phyloP scores from a whole-genome alignment of 2,797 vertebrate species.

The Enteromius treurensis region DNA sequence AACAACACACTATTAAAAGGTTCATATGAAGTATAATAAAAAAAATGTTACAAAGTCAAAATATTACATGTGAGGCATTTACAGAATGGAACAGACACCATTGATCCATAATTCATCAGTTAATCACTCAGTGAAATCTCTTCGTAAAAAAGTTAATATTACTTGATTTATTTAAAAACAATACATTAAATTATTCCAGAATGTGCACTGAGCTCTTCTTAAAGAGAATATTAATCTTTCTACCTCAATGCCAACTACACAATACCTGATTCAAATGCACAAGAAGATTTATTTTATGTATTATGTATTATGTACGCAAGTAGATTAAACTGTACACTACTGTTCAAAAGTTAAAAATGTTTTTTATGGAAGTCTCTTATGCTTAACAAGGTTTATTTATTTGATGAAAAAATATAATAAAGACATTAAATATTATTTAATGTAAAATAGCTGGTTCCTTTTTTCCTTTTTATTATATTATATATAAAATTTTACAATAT shows the following conservation, averaged over 20 bases:
- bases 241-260: neutral
- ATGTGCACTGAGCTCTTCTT: neutral
- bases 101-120: slow-evolving; percentile 1
- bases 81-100: neutral
- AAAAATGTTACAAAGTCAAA: neutral
- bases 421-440: neutral
- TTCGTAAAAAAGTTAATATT: neutral
- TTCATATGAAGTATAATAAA: neutral
- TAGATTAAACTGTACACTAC: no score
- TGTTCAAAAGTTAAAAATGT: no score
- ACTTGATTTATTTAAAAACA: neutral
- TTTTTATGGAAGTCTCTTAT: no score
- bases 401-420: no score
- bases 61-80: neutral
- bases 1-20: neutral
- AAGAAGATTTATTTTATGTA: neutral
- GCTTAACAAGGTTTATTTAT: no score
- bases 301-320: no score
- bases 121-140: neutral
- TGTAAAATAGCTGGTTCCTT: no score
- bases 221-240: neutral
- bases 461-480: no score
- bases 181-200: neutral
- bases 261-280: neutral
- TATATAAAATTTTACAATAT: no score